phyloP scores from a whole-genome alignment of 2,113 vertebrate species.

The Microtus ochrogaster region DNA sequence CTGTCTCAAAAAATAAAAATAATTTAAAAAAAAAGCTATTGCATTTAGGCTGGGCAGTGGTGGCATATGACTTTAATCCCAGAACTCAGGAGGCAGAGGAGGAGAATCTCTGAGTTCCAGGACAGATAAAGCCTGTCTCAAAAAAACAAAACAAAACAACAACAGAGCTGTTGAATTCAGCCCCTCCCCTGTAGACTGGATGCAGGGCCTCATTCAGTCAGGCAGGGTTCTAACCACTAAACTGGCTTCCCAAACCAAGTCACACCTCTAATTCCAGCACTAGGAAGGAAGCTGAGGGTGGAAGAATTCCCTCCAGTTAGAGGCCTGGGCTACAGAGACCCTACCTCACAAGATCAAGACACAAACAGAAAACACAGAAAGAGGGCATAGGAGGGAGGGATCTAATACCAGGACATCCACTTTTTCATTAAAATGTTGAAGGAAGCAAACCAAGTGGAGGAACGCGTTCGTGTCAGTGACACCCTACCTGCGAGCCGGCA shows the following conservation, averaged over 20 bases:
- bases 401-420: background rate
- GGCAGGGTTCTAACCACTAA: background rate
- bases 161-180: background rate
- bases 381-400: background rate
- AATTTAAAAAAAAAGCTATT: too few species aligned
- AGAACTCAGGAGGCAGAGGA: too few species aligned
- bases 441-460: background rate
- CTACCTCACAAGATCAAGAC: background rate
- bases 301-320: background rate
- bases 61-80: too few species aligned
- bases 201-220: background rate
- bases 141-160: background rate
- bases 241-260: background rate
- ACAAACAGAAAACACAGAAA: background rate
- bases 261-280: background rate
- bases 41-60: too few species aligned
- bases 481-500: slow-evolving; percentile 95
- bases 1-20: too few species aligned
- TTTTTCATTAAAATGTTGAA: background rate
- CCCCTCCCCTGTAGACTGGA: background rate
- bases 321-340: background rate
- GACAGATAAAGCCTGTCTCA: background rate
- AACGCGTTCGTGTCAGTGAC: background rate
- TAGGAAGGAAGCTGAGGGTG: background rate
- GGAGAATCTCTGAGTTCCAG: too few species aligned